Base-by-base conservation (phyloP, 2,113 vertebrate species). In the Theristicus caerulescens region DNA sequence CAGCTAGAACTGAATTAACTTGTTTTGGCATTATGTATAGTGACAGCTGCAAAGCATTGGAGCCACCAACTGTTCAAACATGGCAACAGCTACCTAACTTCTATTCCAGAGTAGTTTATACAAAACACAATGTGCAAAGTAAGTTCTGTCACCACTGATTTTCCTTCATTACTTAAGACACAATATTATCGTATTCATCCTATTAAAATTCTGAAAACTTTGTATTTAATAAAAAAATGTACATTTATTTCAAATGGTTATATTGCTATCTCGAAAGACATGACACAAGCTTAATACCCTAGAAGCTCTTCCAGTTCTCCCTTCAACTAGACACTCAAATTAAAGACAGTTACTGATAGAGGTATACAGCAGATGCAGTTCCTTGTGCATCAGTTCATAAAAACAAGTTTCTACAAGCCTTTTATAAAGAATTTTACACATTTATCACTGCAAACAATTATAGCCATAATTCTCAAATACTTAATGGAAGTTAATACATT, bases 31-130 rank as follows among this genome's bases (percentile, higher is more conserved):
- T 69, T 84, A 57, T 22, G 47, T 38, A 55, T 31, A 55, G 11
- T 57, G 57, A 93, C 96, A 97, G 97, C 34, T 96, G 97, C 89
- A 97, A 98, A 96, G 97, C 98, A 94, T 6, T 97, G 97, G 98
- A 98, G 98, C 98, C 98, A 98, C 98, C 98, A 98, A 97, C 98
- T 98, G 98, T 98, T 97, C 98, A 97, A 96, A 98, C 84, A 95
- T 20, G 69, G 98, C 97, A 98, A 97, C 91, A 96, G 90, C 96
- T 69, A 80, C 83, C 34, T 87, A 46, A 66, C 34, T 84, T 54
- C 27, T 51, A 69, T 72, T 79, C 9, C 49, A 46, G 36, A 72
- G 49, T 7, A 76, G 36, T 49, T 87, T 36, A 58, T 26, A 77
- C 11, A 73, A 44, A 89, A 72, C 27, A 61, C 11, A n/a, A 57